Conservation (phyloP, 2,797 vertebrate species). For the Pterois miles region DNA sequence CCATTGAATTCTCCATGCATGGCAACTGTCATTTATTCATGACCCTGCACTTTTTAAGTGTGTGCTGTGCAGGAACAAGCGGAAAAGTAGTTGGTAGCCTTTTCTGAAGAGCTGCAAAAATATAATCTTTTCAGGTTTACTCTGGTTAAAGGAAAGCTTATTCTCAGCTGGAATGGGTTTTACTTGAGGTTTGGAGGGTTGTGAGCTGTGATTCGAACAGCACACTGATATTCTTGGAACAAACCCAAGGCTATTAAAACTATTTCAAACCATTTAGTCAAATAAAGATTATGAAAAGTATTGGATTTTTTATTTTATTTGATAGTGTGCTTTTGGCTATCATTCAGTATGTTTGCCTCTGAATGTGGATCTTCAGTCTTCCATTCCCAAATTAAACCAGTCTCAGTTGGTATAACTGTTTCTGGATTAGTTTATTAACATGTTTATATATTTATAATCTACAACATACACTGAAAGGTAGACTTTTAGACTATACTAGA, state of each 20-base stretch:
- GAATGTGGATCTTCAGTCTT: background rate
- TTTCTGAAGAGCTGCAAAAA: constrained; percentile 30
- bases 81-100: constrained; percentile 24
- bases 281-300: constrained; percentile 6
- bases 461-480: background rate
- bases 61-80: constrained; percentile 17
- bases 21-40: constrained; percentile 46
- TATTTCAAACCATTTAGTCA: constrained; percentile 36
- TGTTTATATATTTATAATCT: background rate
- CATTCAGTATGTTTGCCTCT: background rate
- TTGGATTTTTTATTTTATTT: background rate
- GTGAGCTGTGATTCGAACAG: background rate
- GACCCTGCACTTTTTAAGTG: constrained; percentile 28
- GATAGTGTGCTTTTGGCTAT: background rate
- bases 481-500: background rate
- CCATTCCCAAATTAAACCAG: background rate
- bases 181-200: constrained; percentile 7
- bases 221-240: background rate
- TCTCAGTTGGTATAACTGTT: background rate
- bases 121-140: constrained; percentile 22
- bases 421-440: background rate
- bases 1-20: constrained; percentile 3
- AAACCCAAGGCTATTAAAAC: constrained; percentile 37
- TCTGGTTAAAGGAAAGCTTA: constrained; percentile 6
- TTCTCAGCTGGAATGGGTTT: constrained; percentile 4